These are phyloP conservation scores for Micromys minutus DNA, from an alignment of 2,113 vertebrate genomes.

Conservation along the genomic window DNA sequence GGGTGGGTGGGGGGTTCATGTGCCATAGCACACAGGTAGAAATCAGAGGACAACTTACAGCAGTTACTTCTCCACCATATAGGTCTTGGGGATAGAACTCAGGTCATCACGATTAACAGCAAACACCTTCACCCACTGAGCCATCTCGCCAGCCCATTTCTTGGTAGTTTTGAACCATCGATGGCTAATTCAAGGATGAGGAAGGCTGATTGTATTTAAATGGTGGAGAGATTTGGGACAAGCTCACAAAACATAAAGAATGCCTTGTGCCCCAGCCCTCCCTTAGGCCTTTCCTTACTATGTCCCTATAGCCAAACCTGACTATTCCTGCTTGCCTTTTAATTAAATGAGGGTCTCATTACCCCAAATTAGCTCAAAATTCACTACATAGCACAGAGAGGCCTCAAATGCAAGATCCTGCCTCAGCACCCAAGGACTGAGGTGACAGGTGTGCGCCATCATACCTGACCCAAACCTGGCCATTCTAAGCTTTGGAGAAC, in stretches of 20 bases:
- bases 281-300: background rate
- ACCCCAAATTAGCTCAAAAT: background rate
- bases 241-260: background rate
- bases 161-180: background rate
- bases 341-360: background rate
- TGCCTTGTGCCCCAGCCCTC: background rate
- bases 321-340: background rate
- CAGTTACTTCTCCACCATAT: background rate
- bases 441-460: background rate
- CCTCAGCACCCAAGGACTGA: background rate
- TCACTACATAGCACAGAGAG: background rate
- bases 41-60: background rate
- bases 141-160: background rate
- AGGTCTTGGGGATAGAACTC: background rate
- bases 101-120: background rate
- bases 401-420: background rate
- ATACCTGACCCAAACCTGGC: background rate
- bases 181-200: background rate
- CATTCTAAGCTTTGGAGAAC: background rate
- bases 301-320: background rate
- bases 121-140: background rate
- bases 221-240: background rate
- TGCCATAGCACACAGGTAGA: background rate
- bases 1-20: background rate
- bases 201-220: background rate